A percentile compares a stretch with the other conserved stretches of the same genome.
These are phyloP conservation scores for Listronotus bonariensis DNA, from an alignment of 1,140 invertebrate genomes.

Conservation along the genomic window DNA sequence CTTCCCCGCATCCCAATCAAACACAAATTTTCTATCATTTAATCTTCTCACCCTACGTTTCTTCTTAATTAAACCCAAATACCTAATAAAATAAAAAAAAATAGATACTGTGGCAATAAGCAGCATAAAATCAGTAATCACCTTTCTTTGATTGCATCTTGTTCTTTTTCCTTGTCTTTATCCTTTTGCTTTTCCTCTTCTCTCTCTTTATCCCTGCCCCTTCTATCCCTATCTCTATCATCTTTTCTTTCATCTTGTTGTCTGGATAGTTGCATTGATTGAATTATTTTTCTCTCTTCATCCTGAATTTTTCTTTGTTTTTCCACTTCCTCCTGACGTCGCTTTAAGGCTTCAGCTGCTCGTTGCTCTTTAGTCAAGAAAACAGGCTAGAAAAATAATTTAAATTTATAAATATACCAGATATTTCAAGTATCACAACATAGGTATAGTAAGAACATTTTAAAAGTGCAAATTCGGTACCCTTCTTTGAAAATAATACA, in stretches of 20 bases:
- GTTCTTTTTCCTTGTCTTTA: constrained; percentile 90
- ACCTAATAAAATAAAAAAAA: constrained; percentile 54
- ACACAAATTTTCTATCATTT: constrained; percentile 99
- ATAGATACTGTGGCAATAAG: neutral
- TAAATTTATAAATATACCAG: no score
- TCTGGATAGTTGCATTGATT: constrained; percentile 41
- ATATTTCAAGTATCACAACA: no score
- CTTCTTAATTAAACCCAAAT: constrained; percentile 93
- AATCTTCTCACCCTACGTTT: constrained; percentile 88
- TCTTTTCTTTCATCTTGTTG: constrained; percentile 46
- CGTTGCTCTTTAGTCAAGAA: constrained; percentile 97
- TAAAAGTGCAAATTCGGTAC: no score
- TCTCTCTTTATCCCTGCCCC: constrained; percentile 58
- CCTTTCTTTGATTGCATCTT: constrained; percentile 91
- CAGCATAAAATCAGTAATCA: neutral
- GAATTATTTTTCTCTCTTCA: constrained; percentile 68
- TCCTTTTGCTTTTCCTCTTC: constrained; percentile 59
- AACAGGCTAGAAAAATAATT: constrained; percentile 70
- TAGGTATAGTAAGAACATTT: no score
- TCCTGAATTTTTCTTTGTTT: constrained; percentile 69
- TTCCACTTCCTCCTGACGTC: constrained; percentile 85
- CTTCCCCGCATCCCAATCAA: constrained; percentile 99
- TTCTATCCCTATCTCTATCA: constrained; percentile 41
- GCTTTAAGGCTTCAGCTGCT: constrained; percentile 83
- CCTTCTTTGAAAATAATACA: no score